Percentiles rank a stretch among this genome's conserved stretches.
phyloP scores from a whole-genome alignment of 2,113 vertebrate genomes.

The Tapirus terrestris region DNA sequence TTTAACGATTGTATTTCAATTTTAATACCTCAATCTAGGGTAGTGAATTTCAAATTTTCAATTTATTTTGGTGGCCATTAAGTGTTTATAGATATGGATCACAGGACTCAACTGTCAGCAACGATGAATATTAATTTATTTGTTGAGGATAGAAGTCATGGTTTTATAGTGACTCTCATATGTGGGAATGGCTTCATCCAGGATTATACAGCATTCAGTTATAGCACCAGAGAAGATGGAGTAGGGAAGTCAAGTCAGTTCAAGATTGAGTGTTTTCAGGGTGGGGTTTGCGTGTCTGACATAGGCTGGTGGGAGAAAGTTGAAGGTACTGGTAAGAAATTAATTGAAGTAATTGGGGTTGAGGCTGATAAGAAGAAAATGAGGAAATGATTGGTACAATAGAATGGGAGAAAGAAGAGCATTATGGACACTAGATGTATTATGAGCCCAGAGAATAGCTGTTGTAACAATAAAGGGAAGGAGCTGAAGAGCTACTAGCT shows the following conservation, averaged over 20 bases:
- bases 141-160: neutral
- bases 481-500: neutral
- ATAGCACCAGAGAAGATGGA: neutral
- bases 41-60: slow-evolving; percentile 16
- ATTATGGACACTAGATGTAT: neutral
- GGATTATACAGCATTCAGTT: neutral
- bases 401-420: neutral
- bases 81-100: neutral
- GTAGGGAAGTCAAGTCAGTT: neutral
- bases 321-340: neutral
- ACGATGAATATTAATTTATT: slow-evolving; percentile 4
- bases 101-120: neutral
- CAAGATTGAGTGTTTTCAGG: neutral
- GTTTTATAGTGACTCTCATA: slow-evolving; percentile 7
- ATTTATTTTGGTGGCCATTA: slow-evolving; percentile 11
- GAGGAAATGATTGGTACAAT: neutral
- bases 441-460: neutral
- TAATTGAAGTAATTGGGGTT: neutral
- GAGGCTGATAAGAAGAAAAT: neutral
- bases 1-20: neutral
- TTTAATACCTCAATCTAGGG: neutral
- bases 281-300: neutral
- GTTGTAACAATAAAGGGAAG: neutral
- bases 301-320: neutral
- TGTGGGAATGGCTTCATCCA: neutral